Evolutionary conservation across 2,113 vertebrate species (phyloP).

Genomic region (Pseudolaguvia tuberculata): DNA sequence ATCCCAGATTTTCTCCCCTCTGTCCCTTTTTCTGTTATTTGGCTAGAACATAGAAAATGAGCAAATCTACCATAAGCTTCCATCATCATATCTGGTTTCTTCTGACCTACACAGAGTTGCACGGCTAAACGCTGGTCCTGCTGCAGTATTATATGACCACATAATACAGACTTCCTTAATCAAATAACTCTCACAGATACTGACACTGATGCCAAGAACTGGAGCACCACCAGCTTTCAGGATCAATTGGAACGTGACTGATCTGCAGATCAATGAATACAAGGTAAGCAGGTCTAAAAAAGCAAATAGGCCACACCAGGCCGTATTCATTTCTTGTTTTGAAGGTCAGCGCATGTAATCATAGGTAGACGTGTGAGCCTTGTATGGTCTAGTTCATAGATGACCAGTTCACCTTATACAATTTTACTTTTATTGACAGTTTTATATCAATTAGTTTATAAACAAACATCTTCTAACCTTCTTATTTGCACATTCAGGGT

Average conservation of each 20-base stretch:
- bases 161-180: conserved; percentile 50
- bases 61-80: conserved; percentile 52
- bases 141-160: conserved; percentile 59
- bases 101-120: conserved; percentile 62
- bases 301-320: conserved; percentile 26
- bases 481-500: too few relatives aligned
- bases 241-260: conserved; percentile 30
- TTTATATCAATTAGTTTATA: background rate
- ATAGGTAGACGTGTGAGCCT: conserved; percentile 3
- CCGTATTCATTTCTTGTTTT: conserved; percentile 6
- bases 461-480: too few relatives aligned
- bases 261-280: conserved; percentile 33
- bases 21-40: background rate
- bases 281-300: conserved; percentile 35
- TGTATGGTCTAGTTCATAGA: background rate
- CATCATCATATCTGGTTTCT: conserved; percentile 40
- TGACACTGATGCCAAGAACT: background rate
- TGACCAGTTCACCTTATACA: background rate
- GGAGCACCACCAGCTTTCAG: conserved; percentile 26
- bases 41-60: background rate
- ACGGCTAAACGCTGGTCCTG: conserved; percentile 56
- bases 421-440: background rate
- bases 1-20: background rate
- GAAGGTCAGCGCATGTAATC: conserved; percentile 11
- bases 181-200: conserved; percentile 37